Percentiles rank a stretch among this genome's conserved stretches.
Evolutionary conservation across 2,888 invertebrate species (phyloP).

Genomic region (Mimas tiliae): DNA sequence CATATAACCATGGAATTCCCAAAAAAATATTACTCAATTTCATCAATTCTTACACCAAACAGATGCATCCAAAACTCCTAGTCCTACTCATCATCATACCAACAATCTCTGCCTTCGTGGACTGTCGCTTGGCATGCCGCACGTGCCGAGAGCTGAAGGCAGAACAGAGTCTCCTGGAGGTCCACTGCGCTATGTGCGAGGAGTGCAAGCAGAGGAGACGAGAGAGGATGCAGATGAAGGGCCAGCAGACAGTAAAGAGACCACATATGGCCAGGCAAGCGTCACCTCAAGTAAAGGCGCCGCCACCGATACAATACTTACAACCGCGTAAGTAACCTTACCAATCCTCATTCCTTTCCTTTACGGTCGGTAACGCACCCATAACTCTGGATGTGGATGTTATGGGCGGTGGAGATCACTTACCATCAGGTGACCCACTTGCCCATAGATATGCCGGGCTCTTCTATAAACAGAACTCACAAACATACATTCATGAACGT

Average conservation of each 20-base stretch:
- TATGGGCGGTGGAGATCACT: too few species aligned
- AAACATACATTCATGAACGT: too few species aligned
- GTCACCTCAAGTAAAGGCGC: neutral
- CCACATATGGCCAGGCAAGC: neutral
- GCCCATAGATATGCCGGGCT: too few species aligned
- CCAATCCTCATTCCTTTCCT: too few species aligned
- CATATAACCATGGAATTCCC: too few species aligned
- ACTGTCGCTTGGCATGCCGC: conserved; percentile 62
- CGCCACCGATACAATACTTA: neutral
- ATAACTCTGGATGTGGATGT: too few species aligned
- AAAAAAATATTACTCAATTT: too few species aligned
- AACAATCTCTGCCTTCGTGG: conserved; percentile 44
- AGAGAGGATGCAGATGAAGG: conserved; percentile 40
- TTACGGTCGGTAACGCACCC: too few species aligned
- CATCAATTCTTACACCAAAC: neutral
- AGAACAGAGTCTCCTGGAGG: conserved; percentile 51
- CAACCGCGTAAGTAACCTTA: neutral
- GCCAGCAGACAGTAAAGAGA: neutral
- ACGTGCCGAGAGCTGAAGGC: conserved; percentile 51
- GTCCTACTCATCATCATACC: conserved; percentile 36
- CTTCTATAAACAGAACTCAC: too few species aligned
- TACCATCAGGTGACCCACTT: too few species aligned
- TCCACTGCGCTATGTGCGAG: conserved; percentile 73
- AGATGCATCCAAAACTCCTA: neutral
- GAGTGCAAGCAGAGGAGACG: conserved; percentile 61